Evolutionary conservation across 2,797 vertebrate species (phyloP).

Genomic region (Eulemur mongoz): DNA sequence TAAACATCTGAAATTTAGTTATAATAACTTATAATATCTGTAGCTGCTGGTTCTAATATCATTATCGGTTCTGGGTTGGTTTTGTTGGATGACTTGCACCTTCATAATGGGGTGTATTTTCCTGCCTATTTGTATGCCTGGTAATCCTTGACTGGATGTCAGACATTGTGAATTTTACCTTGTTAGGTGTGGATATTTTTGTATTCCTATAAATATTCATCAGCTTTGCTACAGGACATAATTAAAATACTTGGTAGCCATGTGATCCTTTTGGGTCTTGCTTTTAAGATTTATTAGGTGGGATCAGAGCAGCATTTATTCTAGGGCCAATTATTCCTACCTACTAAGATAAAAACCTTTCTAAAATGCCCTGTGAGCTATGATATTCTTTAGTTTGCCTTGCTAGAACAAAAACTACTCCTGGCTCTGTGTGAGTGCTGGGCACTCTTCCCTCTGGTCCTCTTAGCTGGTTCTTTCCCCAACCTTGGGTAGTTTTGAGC

Average conservation of each 20-base stretch:
- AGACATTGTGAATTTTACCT: conserved; percentile 1
- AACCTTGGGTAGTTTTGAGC: not conserved
- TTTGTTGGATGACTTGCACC: not conserved
- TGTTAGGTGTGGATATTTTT: not conserved
- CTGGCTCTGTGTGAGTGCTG: not conserved
- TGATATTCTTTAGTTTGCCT: not conserved
- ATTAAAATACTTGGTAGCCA: not conserved
- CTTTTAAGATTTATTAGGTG: not conserved
- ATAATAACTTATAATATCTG: not conserved
- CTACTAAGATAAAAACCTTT: not conserved
- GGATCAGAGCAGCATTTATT: not conserved
- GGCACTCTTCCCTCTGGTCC: not conserved
- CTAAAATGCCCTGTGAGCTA: not conserved
- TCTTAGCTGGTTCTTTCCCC: not conserved
- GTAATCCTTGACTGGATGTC: not conserved
- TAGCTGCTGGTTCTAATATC: not conserved
- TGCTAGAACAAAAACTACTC: not conserved
- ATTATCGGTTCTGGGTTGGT: not conserved
- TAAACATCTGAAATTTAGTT: not conserved
- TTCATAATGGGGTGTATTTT: not conserved
- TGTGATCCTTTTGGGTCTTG: not conserved
- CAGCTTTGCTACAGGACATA: not conserved
- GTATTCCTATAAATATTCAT: not conserved
- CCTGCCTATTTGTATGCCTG: not conserved
- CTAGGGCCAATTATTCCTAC: not conserved